Percentiles rank a stretch among this genome's conserved stretches.
These are phyloP conservation scores for Dermochelys coriacea DNA, from an alignment of 2,797 vertebrate genomes.

Conservation along the genomic window DNA sequence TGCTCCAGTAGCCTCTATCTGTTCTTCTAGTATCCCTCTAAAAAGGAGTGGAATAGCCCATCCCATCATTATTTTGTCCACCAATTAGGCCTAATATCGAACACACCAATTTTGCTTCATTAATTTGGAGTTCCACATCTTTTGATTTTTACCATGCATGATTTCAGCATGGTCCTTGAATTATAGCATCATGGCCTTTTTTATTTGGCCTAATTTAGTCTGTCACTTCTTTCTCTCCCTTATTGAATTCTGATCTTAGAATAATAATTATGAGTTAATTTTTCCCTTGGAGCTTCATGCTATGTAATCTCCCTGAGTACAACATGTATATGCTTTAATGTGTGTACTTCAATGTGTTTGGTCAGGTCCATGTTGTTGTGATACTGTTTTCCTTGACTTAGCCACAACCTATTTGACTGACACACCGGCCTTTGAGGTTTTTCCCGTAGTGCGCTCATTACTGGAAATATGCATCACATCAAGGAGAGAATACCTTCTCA, in stretches of 20 bases:
- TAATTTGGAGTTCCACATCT: not conserved
- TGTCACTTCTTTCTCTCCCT: not conserved
- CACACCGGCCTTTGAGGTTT: not conserved
- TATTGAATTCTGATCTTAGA: not conserved
- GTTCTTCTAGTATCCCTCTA: not conserved
- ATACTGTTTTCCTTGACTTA: not conserved
- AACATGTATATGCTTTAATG: not conserved
- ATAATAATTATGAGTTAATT: not conserved
- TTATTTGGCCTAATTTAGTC: not conserved
- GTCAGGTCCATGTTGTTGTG: accelerated
- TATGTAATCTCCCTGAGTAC: not conserved
- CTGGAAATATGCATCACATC: not conserved
- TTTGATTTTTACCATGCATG: not conserved
- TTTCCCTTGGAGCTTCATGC: not conserved
- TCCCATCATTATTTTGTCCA: not conserved
- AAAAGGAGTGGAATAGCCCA: not conserved
- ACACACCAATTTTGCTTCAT: not conserved
- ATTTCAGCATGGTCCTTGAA: not conserved
- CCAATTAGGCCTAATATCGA: not conserved
- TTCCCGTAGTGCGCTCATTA: not conserved
- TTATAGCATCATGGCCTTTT: not conserved
- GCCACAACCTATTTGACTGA: not conserved
- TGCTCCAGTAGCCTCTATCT: not conserved
- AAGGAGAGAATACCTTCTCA: not conserved
- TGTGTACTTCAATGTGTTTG: not conserved